These are phyloP conservation scores for Pterocles burchelli DNA, from an alignment of 2,113 vertebrate species.

Conservation along the genomic window DNA sequence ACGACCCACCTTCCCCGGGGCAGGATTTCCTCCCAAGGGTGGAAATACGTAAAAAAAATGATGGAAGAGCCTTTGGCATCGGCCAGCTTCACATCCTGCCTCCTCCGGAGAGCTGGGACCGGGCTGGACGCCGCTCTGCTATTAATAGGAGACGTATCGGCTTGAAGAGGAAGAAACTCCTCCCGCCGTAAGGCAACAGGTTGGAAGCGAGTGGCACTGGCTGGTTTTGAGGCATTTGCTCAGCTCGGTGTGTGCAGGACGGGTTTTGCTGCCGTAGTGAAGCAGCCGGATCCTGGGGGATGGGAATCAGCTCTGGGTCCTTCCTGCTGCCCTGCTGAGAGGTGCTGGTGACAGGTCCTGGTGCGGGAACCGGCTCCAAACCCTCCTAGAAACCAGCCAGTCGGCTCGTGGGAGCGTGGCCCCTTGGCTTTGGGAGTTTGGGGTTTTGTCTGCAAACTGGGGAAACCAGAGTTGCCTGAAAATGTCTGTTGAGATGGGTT, in stretches of 20 bases:
- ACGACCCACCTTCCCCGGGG: not conserved
- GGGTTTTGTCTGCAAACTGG: not conserved
- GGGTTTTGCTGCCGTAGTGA: rapidly evolving
- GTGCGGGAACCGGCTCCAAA: not conserved
- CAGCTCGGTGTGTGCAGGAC: rapidly evolving
- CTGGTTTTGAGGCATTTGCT: not conserved
- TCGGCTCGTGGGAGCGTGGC: rapidly evolving
- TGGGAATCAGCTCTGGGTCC: not conserved
- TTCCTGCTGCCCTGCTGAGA: rapidly evolving
- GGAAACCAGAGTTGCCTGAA: not conserved
- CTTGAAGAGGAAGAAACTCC: not conserved
- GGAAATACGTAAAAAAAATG: constrained; percentile 7
- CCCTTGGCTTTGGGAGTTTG: rapidly evolving
- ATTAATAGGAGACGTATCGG: not conserved
- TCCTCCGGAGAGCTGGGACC: not conserved
- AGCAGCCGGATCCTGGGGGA: not conserved
- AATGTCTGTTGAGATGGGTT: not conserved
- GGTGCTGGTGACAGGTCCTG: not conserved
- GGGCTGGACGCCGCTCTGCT: not conserved
- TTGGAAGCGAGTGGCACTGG: not conserved
- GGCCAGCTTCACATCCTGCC: constrained; percentile 28
- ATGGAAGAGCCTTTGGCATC: not conserved
- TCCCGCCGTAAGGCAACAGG: not conserved
- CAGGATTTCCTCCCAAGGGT: constrained; percentile 48
- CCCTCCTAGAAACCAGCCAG: not conserved